phyloP scores from a whole-genome alignment of 2,888 invertebrate genomes.

The Leptinotarsa peninsularis region DNA sequence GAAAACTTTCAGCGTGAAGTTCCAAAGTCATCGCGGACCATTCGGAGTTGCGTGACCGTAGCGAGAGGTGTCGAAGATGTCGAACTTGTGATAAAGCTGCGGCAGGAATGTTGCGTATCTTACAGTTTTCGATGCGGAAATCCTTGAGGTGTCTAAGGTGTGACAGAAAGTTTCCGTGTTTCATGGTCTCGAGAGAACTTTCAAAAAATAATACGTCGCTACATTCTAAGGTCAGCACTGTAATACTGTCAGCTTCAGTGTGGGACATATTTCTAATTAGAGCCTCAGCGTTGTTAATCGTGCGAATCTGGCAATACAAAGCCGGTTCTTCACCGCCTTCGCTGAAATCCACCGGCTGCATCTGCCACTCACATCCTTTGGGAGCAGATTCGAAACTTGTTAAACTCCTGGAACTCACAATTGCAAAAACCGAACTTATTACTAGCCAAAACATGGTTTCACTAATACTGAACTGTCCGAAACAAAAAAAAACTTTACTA shows the following conservation, averaged over 20 bases:
- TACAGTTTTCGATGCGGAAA: conserved; percentile 80
- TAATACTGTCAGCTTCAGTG: conserved; percentile 76
- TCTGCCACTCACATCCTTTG: conserved; percentile 79
- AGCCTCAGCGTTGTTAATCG: conserved; percentile 77
- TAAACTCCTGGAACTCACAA: conserved; percentile 59
- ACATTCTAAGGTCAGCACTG: conserved; percentile 78
- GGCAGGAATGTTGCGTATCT: conserved; percentile 79
- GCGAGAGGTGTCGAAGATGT: conserved; percentile 74
- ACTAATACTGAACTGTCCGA: conserved; percentile 3
- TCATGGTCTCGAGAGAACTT: conserved; percentile 72
- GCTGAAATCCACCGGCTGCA: conserved; percentile 69
- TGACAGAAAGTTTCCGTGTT: conserved; percentile 69
- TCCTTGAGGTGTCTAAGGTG: conserved; percentile 76
- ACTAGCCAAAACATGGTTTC: conserved; percentile 50
- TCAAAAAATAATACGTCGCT: conserved; percentile 81
- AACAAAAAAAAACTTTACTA: conserved; percentile 19
- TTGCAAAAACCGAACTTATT: conserved; percentile 50
- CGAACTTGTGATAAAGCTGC: conserved; percentile 77
- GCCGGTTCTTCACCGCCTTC: conserved; percentile 70
- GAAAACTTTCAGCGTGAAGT: conserved; percentile 78
- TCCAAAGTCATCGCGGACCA: conserved; percentile 85
- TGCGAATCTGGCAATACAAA: conserved; percentile 78
- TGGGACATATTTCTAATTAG: conserved; percentile 78
- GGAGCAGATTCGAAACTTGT: conserved; percentile 73
- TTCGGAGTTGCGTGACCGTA: conserved; percentile 82